Percentiles rank a stretch among this genome's conserved stretches.
Conservation (phyloP, 1,140 invertebrate genomes). For the Stenopsyche tienmushanensis region DNA sequence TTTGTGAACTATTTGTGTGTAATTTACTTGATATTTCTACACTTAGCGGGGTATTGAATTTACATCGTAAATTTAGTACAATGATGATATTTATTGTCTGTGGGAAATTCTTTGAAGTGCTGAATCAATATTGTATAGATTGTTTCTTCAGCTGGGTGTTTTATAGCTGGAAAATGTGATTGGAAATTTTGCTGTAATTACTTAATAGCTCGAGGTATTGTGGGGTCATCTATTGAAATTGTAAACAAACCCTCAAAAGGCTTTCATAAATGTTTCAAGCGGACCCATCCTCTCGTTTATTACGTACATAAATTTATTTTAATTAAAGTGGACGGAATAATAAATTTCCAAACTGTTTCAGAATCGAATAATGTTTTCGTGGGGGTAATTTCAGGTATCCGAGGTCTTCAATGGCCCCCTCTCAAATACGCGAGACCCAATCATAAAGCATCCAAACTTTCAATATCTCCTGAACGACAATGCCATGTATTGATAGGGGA, state of each 20-base stretch:
- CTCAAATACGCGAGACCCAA: constrained; percentile 1
- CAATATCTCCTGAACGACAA: constrained; percentile 25
- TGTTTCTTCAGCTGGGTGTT: no score
- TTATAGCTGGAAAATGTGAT: not conserved
- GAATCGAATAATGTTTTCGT: constrained; percentile 28
- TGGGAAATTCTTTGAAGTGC: no score
- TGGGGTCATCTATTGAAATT: constrained; percentile 20
- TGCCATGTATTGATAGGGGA: constrained; percentile 10
- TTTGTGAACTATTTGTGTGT: no score
- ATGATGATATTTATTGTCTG: no score
- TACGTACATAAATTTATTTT: constrained; percentile 37
- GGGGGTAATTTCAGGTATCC: constrained; percentile 14
- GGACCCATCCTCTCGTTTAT: not conserved
- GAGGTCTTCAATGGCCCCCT: not conserved
- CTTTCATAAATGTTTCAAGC: not conserved
- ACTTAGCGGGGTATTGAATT: no score
- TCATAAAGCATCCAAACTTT: constrained; percentile 35
- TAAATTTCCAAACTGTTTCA: constrained; percentile 11
- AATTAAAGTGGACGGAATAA: constrained; percentile 31
- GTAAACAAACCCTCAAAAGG: constrained; percentile 9
- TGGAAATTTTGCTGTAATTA: constrained; percentile 7
- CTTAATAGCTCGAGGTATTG: constrained; percentile 15
- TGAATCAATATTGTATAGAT: no score
- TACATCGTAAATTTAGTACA: no score
- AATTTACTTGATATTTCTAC: no score